Evolutionary conservation across 2,888 invertebrate species (phyloP).

Genomic region (Protodeltote pygarga): DNA sequence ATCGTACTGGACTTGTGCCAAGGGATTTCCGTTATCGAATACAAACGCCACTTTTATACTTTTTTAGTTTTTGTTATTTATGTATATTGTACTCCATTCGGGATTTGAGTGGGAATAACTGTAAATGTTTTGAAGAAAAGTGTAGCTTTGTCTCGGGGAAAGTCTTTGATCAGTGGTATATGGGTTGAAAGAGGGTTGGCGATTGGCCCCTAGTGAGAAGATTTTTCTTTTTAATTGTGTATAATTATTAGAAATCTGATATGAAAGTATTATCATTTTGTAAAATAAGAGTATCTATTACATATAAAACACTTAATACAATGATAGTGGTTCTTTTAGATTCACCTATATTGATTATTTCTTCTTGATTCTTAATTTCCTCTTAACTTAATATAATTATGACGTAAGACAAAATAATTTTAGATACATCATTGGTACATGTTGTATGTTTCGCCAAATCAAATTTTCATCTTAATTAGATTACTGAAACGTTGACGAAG

Average conservation of each 20-base stretch:
- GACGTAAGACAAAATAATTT: not conserved
- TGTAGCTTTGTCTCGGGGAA: not conserved
- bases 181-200: too few species aligned
- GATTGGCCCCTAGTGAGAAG: too few species aligned
- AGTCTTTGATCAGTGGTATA: constrained; percentile 8
- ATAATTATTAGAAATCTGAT: too few species aligned
- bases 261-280: too few species aligned
- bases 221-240: too few species aligned
- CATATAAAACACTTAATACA: too few species aligned
- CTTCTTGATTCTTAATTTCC: not conserved
- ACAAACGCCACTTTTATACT: constrained; percentile 52
- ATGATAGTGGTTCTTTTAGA: too few species aligned
- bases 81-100: constrained; percentile 37
- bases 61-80: constrained; percentile 43
- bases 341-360: not conserved
- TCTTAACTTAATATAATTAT: not conserved
- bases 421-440: too few species aligned
- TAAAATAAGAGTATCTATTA: too few species aligned
- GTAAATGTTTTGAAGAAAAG: constrained; percentile 18
- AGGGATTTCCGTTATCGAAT: constrained; percentile 69
- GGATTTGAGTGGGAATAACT: constrained; percentile 26
- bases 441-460: not conserved
- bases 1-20: constrained; percentile 73
- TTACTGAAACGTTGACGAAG: not conserved
- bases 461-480: not conserved